Conservation (phyloP, 2,797 vertebrate species). For the Phrynocephalus forsythii region DNA sequence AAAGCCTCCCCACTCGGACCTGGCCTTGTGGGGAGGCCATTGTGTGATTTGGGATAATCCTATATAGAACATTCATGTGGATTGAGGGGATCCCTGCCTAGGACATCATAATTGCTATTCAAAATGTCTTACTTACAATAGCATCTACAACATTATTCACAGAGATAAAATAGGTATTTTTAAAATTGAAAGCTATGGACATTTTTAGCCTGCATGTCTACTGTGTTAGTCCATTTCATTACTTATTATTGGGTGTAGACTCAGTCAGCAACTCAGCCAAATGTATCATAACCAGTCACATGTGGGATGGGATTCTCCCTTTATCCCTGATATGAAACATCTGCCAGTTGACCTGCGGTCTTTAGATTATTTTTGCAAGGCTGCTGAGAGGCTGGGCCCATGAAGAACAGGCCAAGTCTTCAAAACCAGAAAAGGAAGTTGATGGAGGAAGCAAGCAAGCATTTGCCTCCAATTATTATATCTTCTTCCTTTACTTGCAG, state of each 20-base stretch:
- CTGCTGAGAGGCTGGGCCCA: not conserved
- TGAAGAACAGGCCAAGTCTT: not conserved
- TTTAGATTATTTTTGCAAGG: not conserved
- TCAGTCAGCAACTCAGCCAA: not conserved
- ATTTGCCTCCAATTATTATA: slow-evolving; percentile 8
- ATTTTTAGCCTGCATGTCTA: not conserved
- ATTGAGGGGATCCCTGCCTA: not conserved
- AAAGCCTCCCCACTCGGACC: no score
- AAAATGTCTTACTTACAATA: not conserved
- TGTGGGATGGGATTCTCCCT: not conserved
- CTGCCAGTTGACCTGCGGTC: not conserved
- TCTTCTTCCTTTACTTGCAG: slow-evolving; percentile 1
- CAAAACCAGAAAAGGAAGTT: not conserved
- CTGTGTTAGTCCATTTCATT: not conserved
- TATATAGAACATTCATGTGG: not conserved
- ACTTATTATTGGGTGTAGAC: not conserved
- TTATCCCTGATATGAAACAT: not conserved
- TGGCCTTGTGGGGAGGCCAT: no score
- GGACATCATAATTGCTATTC: not conserved
- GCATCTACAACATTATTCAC: not conserved
- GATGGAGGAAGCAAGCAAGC: slow-evolving; percentile 6
- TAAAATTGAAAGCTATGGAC: not conserved
- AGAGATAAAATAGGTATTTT: not conserved
- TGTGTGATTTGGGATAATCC: no score
- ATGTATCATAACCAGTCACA: not conserved